Base-by-base conservation (phyloP, 2,113 vertebrate species). In the Paracanthobrama guichenoti region DNA sequence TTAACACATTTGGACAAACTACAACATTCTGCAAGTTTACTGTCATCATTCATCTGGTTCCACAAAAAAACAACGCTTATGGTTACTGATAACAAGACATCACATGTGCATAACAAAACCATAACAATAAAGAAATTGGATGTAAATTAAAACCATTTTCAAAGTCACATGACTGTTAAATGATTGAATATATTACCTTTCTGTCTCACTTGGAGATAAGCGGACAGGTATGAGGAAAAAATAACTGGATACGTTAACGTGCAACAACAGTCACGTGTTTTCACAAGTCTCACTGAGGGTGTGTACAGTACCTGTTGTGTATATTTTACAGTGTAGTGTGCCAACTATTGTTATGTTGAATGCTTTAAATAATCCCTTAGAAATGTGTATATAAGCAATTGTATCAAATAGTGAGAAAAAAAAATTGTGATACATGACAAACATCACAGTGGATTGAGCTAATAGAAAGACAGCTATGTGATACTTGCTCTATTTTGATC, bases 191-290 rank as follows among this genome's bases (percentile, higher is more conserved):
- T 42, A 39, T 42, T n/a, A 35, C 31, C 31, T n/a, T 14, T 39
- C 24, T 6, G 20, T 26, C 20, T 82, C 16, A 2, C 53, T 20
- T 12, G 4, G 14, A 4, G 75, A 79, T 42, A 73, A 86, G 12
- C 35, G 14, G 28, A 73, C 57, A 55, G 48, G 48, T 64, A 82
- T 46, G 14, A 60, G 53, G 67, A 82, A 79, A n/a, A 48, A 26
- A 64, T 42, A 8, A 8, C 3, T 20, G 26, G 35, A 50, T 31
- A 18, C 12, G 22, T 44, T 39, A 22, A 69, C 66, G 60, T 67
- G 48, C 7, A 26, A 57, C 20, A 44, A 66, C 3, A 44, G 28
- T 81, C 28, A 42, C 22, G 1, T 55, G 12, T 42, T 28, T 22
- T 64, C 31, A 44, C 11, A 42, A 60, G 18, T 39, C 44, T 14